These are phyloP conservation scores for Epinotia demarniana DNA, from an alignment of 2,888 invertebrate species.

Conservation along the genomic window DNA sequence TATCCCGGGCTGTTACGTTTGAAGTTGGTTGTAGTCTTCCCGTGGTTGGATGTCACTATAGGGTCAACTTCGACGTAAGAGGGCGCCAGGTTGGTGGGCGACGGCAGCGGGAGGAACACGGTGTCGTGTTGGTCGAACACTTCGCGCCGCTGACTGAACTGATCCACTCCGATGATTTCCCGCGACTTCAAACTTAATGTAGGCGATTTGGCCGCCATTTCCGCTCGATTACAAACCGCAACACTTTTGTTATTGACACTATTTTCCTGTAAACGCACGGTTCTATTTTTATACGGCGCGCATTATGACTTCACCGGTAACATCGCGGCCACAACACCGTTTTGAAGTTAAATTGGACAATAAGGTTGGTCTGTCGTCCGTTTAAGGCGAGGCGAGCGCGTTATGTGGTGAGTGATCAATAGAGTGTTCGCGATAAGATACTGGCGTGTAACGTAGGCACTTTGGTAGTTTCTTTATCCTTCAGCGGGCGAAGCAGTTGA, in stretches of 20 bases:
- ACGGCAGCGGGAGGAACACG: constrained; percentile 76
- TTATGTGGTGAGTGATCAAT: constrained; percentile 82
- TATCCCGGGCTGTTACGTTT: constrained; percentile 75
- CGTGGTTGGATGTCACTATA: constrained; percentile 77
- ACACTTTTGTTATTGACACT: constrained; percentile 81
- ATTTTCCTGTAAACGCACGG: constrained; percentile 81
- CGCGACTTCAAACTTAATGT: constrained; percentile 79
- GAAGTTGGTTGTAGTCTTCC: constrained; percentile 77
- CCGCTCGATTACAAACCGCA: constrained; percentile 83
- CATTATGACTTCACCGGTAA: constrained; percentile 83
- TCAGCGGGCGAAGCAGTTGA: constrained; percentile 80
- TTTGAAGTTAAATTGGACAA: constrained; percentile 78
- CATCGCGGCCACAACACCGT: constrained; percentile 76
- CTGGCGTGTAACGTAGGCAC: constrained; percentile 69
- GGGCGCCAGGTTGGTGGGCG: constrained; percentile 64
- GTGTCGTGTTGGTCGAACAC: constrained; percentile 81
- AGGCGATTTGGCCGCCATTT: constrained; percentile 81
- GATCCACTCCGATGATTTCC: constrained; percentile 79
- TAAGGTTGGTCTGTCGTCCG: constrained; percentile 80
- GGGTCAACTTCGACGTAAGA: constrained; percentile 70
- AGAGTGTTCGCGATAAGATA: constrained; percentile 81
- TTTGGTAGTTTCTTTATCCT: constrained; percentile 80
- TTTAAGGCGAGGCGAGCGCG: constrained; percentile 79
- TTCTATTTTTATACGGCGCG: constrained; percentile 81
- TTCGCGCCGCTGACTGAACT: constrained; percentile 82